A percentile compares a stretch with the other conserved stretches of the same genome.
Conservation (phyloP, 2,113 vertebrate genomes). For the Actenoides lindsayi region DNA sequence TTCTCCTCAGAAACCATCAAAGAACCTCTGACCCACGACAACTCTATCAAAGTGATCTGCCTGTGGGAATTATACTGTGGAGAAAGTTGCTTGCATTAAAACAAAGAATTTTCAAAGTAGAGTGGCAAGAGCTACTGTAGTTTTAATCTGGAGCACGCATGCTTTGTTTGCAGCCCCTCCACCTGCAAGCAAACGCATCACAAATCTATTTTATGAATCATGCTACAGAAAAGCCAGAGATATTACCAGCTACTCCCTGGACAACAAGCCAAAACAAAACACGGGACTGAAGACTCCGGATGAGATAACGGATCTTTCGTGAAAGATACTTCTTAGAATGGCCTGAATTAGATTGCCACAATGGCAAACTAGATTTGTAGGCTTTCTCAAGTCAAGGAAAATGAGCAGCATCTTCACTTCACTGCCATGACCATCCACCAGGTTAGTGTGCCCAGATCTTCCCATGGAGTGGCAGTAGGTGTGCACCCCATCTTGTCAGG, state of each 20-base stretch:
- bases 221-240: neutral
- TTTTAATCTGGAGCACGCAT: neutral
- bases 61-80: neutral
- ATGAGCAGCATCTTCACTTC: neutral
- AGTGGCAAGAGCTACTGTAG: neutral
- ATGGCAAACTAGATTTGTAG: neutral
- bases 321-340: neutral
- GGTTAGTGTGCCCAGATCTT: neutral
- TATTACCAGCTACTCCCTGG: neutral
- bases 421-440: neutral
- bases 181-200: neutral
- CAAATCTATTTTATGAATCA: neutral
- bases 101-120: neutral
- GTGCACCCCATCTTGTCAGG: neutral
- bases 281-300: neutral
- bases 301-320: neutral
- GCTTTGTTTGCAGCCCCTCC: neutral
- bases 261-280: neutral
- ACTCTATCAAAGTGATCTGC: neutral
- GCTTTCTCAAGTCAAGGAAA: neutral
- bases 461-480: neutral
- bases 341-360: neutral
- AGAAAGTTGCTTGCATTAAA: neutral
- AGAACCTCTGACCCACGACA: neutral
- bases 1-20: neutral